Base-by-base conservation (phyloP, 1,140 invertebrate species). In the Caenorhabditis remanei region DNA sequence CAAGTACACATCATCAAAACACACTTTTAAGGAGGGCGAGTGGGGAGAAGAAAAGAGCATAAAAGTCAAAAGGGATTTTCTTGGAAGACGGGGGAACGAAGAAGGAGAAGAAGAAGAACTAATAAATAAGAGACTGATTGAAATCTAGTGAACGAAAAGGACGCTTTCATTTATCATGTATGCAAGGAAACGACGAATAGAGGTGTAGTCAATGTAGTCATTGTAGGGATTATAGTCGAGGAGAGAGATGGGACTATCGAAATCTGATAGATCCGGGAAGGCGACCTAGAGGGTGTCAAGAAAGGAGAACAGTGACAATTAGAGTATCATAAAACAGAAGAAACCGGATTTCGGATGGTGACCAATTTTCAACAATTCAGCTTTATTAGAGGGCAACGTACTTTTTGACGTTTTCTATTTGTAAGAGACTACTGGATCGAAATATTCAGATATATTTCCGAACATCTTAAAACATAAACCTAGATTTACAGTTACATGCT, bases 1-100 rank as follows among this genome's bases (percentile, higher is more conserved):
- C 61, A 65, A 11, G 16, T 16, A 65, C 24, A 65, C 61, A 40
- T 40, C 61, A 71, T 71, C 65, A 71, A 71, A 71, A 71, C 65
- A 71, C 65, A 46, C 21, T 19, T 14, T 71, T 46, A 43, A 40
- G 16, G 19, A 40, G 61, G 8, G 61, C 13, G 46, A 71, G 19
- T 43, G 13, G 46, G 11, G 16, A 58, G 13, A 5, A n/a, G 19
- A 58, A 58, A n/a, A n/a, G n/a, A 58, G 56, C n/a, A n/a, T n/a
- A 58, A 58, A 21, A 58, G 14, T 21, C 14, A 58, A 24, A 41
- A 41, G 40, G 65, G 65, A 43, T 16, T 71, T 71, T 61, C 56
- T 61, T 61, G n/a, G 41, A 46, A 71, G 32, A 24, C 8, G n/a
- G n/a, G 61, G 32, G 24, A 63, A 2, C 2, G 32, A 11, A 32